Base-by-base conservation (phyloP, 37 sponge, comb jelly and placozoan genomes). In the Ephydatia muelleri region DNA sequence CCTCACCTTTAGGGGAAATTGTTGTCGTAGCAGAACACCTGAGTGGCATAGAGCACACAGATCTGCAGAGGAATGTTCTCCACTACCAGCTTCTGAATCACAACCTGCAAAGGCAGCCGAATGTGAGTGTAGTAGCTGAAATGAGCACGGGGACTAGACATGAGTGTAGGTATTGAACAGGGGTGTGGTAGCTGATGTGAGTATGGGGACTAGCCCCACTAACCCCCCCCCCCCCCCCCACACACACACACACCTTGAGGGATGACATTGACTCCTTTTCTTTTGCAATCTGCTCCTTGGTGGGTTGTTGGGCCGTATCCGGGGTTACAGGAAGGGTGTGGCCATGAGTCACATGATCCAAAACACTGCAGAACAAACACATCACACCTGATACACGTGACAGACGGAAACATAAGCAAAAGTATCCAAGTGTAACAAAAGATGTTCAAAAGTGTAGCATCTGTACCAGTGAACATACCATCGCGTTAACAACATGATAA, bases 1-100 rank as follows among this genome's bases (percentile, higher is more conserved):
- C 28, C 77, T 39, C 30, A 89, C 95, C 95, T 92, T 91, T 94
- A 26, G 95, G 95, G n/a, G 33, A 92, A 94, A 33, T 68, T 23
- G 3, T 77, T 72, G 49, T 83, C 75, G 57, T 92, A 67, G 40
- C 93, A 94, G 78, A 86, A 89, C 27, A 89, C 84, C 65, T 94
- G 95, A 19, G 90, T 87, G 28, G 93, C 84, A 79, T 88, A 88
- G 34, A 94, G 75, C 12, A 81, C 86, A 19, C 34, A 32, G 40
- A 94, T 29, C 64, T 94, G 89, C 28, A 94, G 76, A 2, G 38
- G 23, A 2, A 34, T 5, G 21, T 72, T 66, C 11, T 86, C 90
- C 67, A 34, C 57, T 31, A 89, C 91, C 74, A 90, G 83, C 78
- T 74, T 86, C 73, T 93, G 67, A 28, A 93, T 67, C 0, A 93